These are phyloP conservation scores for Zosterops hypoxanthus DNA, from an alignment of 2,113 vertebrate genomes.

Conservation along the genomic window DNA sequence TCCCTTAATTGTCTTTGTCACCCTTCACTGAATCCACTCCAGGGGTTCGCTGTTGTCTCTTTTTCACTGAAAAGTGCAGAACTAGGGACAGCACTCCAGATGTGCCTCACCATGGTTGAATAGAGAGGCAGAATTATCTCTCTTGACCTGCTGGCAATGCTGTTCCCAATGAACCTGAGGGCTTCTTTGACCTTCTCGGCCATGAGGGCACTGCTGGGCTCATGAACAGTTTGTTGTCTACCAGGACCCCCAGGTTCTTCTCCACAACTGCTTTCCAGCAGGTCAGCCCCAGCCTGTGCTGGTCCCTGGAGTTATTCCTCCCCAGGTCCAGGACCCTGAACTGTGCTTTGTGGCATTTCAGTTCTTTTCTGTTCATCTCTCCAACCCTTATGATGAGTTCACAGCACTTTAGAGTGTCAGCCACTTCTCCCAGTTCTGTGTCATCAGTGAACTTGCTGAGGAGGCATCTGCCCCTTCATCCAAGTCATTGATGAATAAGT, in stretches of 20 bases:
- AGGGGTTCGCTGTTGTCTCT: background rate
- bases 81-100: background rate
- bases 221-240: fast-evolving
- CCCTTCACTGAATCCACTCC: background rate
- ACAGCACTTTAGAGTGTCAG: fast-evolving
- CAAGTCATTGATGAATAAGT: background rate
- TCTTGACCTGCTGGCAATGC: fast-evolving
- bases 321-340: background rate
- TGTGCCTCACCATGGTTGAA: background rate
- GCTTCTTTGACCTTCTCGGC: background rate
- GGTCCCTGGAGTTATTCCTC: background rate
- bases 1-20: background rate
- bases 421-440: background rate
- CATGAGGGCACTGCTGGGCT: background rate
- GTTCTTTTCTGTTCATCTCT: background rate
- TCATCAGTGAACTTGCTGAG: background rate
- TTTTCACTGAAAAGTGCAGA: background rate
- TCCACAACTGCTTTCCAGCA: background rate
- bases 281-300: background rate
- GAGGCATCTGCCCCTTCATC: background rate
- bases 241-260: background rate
- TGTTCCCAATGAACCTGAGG: background rate
- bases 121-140: background rate
- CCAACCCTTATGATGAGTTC: background rate
- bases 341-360: background rate